These are phyloP conservation scores for Pristis pectinata DNA, from an alignment of 2,797 vertebrate species.

Conservation along the genomic window DNA sequence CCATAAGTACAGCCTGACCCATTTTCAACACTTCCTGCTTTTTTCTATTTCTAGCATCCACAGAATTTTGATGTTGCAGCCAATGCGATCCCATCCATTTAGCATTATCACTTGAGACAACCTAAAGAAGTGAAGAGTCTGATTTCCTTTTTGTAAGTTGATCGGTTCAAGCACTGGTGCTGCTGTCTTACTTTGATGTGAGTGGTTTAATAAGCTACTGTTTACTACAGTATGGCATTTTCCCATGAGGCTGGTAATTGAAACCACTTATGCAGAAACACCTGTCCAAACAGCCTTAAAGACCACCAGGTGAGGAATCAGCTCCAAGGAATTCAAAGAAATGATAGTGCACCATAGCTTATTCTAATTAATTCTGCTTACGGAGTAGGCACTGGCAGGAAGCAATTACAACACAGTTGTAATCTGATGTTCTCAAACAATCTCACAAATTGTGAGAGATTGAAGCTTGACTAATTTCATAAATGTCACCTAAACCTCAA, in stretches of 20 bases:
- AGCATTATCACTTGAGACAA: neutral
- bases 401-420: neutral
- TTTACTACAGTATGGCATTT: neutral
- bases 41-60: no score
- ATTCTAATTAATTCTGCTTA: neutral
- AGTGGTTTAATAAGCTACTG: neutral
- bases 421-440: neutral
- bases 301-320: conserved; percentile 5
- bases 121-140: neutral
- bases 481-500: neutral
- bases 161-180: no score
- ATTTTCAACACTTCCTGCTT: no score
- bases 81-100: neutral
- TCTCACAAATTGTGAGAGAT: neutral
- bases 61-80: no score
- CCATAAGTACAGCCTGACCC: no score
- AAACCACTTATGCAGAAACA: neutral
- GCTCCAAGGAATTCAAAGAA: conserved; percentile 5
- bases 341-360: neutral
- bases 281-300: neutral
- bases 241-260: neutral
- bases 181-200: neutral
- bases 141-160: neutral
- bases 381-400: neutral
- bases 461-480: neutral